These are phyloP conservation scores for Nysson spinosus DNA, from an alignment of 2,888 invertebrate genomes.

Conservation along the genomic window DNA sequence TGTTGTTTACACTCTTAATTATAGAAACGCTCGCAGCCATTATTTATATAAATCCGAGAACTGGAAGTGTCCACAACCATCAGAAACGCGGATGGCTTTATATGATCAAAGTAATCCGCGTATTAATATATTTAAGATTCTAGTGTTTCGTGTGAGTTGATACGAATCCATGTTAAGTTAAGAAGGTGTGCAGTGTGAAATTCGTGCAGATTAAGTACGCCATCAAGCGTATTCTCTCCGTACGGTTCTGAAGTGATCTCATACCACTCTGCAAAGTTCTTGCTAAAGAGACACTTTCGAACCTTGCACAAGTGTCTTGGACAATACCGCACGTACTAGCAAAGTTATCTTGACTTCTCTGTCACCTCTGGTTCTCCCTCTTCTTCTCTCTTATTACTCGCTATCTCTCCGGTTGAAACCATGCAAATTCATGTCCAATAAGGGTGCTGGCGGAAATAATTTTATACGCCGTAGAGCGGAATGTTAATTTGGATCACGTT, in stretches of 20 bases:
- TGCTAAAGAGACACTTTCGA: conserved; percentile 48
- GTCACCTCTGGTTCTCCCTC: conserved; percentile 14
- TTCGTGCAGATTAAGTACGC: conserved; percentile 40
- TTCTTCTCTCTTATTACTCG: conserved; percentile 14
- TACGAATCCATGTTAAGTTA: conserved; percentile 29
- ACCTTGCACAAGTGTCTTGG: conserved; percentile 36
- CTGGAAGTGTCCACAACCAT: too few relatives aligned
- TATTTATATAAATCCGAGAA: too few relatives aligned
- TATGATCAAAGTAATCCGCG: too few relatives aligned
- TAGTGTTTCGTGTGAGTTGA: too few relatives aligned
- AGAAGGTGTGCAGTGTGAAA: conserved; percentile 13
- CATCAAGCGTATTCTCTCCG: conserved; percentile 31
- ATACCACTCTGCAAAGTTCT: conserved; percentile 33
- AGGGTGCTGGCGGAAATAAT: conserved; percentile 64
- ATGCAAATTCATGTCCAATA: conserved; percentile 42
- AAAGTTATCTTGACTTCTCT: conserved; percentile 36
- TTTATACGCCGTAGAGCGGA: conserved; percentile 62
- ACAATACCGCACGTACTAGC: conserved; percentile 50
- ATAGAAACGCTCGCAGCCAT: too few relatives aligned
- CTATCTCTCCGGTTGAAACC: conserved; percentile 13
- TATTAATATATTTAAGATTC: too few relatives aligned
- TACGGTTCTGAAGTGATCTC: conserved; percentile 34
- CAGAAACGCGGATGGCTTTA: too few relatives aligned
- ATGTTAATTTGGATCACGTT: conserved; percentile 67
- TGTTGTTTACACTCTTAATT: conserved; percentile 17